A percentile compares a stretch with the other conserved stretches of the same genome.
Evolutionary conservation across 1,140 invertebrate genomes (phyloP).

Genomic region (Varroa destructor): DNA sequence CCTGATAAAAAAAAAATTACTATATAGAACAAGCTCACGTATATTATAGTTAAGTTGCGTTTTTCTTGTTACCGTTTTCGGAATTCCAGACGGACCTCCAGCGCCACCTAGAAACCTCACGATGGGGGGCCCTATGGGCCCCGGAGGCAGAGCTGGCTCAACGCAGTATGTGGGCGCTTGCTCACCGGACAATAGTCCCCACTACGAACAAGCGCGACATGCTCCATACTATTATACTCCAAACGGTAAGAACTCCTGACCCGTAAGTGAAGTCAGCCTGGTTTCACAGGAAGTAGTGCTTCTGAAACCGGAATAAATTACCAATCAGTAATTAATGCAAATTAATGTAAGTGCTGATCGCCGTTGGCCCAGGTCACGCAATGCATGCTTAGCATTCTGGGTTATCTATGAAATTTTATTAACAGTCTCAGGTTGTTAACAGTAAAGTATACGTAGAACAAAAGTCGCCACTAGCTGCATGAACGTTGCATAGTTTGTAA

Average conservation of each 20-base stretch:
- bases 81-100: background rate
- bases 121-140: slow-evolving; percentile 9
- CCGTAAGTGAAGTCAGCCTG: background rate
- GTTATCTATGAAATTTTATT: background rate
- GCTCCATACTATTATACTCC: slow-evolving; percentile 10
- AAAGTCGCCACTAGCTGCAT: too few relatives aligned
- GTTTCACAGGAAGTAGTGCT: background rate
- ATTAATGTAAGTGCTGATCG: background rate
- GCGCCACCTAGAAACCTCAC: slow-evolving; percentile 20
- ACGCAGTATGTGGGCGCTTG: background rate
- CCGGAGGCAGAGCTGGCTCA: too few relatives aligned
- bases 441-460: background rate
- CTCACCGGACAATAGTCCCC: slow-evolving; percentile 15
- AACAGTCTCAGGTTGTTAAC: background rate
- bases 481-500: too few relatives aligned
- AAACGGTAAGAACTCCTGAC: slow-evolving; percentile 2
- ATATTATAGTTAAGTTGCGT: background rate
- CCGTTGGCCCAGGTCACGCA: background rate
- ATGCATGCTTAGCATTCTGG: background rate
- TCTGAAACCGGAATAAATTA: too few relatives aligned
- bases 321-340: too few relatives aligned
- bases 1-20: too few relatives aligned
- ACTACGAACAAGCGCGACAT: slow-evolving; percentile 10
- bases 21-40: too few relatives aligned
- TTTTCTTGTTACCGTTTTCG: background rate